These are phyloP conservation scores for Acanthisitta chloris DNA, from an alignment of 2,113 vertebrate species.

Conservation along the genomic window DNA sequence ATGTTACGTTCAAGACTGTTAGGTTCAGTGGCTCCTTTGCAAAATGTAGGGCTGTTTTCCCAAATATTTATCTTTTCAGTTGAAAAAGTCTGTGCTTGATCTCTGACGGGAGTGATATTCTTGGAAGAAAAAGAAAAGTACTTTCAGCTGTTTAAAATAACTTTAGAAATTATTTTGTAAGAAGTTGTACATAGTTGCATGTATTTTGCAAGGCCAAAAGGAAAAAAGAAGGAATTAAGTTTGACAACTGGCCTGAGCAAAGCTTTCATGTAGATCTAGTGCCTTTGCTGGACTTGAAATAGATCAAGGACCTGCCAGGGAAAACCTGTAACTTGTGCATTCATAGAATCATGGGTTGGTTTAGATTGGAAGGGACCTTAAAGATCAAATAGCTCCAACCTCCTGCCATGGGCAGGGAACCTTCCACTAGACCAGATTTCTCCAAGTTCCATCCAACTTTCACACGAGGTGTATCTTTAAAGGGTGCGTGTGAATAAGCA, in stretches of 20 bases:
- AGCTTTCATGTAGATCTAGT: not conserved
- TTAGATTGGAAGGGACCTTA: not conserved
- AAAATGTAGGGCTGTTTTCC: not conserved
- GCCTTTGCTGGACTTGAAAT: not conserved
- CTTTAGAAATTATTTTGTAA: not conserved
- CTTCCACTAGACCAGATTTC: not conserved
- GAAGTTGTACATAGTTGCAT: not conserved
- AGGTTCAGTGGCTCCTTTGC: not conserved
- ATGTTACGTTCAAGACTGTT: not conserved
- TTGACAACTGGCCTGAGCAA: not conserved
- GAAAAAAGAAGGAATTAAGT: not conserved
- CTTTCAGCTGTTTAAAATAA: slow-evolving; percentile 34
- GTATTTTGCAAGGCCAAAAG: not conserved
- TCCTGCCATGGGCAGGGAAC: not conserved
- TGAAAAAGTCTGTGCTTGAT: not conserved
- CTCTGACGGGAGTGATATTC: not conserved
- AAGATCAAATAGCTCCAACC: not conserved
- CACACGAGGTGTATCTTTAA: not conserved
- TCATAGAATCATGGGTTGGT: not conserved
- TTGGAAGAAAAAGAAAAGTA: slow-evolving; percentile 9
- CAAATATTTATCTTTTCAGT: slow-evolving; percentile 11
- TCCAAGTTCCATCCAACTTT: not conserved
- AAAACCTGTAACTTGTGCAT: not conserved
- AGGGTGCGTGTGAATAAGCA: not conserved
- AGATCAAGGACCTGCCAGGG: not conserved